Conservation (phyloP, 2,888 invertebrate genomes). For the Drosophila mimetica region DNA sequence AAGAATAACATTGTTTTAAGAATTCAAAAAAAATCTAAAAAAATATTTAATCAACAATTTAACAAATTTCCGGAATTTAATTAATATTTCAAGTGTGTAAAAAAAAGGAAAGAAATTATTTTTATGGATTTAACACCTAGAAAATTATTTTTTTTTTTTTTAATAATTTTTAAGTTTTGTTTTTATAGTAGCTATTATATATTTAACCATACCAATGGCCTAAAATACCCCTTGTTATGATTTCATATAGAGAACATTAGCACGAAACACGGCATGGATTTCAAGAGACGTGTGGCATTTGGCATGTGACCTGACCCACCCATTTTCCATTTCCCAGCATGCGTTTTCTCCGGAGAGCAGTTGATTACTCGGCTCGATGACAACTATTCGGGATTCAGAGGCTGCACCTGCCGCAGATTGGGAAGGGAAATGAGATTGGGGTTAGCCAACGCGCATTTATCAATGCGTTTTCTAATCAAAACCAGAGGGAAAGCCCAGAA, state of each 20-base stretch:
- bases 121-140: too few species aligned
- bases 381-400: conserved; percentile 35
- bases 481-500: conserved; percentile 36
- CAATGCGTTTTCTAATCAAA: conserved; percentile 28
- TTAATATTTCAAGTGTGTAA: too few species aligned
- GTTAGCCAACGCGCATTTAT: conserved; percentile 23
- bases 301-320: conserved; percentile 63
- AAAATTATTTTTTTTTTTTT: too few species aligned
- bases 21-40: too few species aligned
- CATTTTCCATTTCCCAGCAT: conserved; percentile 31
- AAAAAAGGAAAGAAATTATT: too few species aligned
- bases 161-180: too few species aligned
- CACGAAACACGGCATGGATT: conserved; percentile 68
- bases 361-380: conserved; percentile 40
- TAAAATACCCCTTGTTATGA: neutral
- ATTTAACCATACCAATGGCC: neutral
- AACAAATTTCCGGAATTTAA: too few species aligned
- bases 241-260: neutral
- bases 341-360: conserved; percentile 51
- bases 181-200: neutral
- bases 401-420: conserved; percentile 56
- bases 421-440: conserved; percentile 21
- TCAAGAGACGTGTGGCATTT: conserved; percentile 69
- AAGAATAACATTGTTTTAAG: too few species aligned
- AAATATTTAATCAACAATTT: too few species aligned